A percentile compares a stretch with the other conserved stretches of the same genome.
Conservation (phyloP, 2,797 vertebrate genomes). For the Neosilurus mollespiculum region DNA sequence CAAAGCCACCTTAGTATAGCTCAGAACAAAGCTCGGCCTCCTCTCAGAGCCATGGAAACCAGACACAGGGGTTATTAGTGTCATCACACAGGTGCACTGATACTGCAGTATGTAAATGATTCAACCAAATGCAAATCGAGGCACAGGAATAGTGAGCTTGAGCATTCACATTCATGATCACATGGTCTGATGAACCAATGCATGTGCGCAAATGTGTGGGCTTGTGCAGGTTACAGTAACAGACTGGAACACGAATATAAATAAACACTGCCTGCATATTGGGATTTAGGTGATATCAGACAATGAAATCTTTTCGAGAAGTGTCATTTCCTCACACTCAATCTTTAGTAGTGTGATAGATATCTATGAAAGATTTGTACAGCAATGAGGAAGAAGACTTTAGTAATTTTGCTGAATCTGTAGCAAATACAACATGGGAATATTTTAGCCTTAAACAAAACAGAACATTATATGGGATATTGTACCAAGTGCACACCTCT, state of each 20-base stretch:
- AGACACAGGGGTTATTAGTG: constrained; percentile 39
- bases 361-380: neutral
- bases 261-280: constrained; percentile 16
- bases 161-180: constrained; percentile 19
- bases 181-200: constrained; percentile 17
- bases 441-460: neutral
- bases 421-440: neutral
- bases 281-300: constrained; percentile 16
- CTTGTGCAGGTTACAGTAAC: constrained; percentile 36
- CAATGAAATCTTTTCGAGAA: constrained; percentile 12
- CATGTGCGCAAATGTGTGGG: constrained; percentile 31
- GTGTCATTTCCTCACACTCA: constrained; percentile 5
- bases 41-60: constrained; percentile 39
- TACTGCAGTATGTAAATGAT: constrained; percentile 47
- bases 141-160: constrained; percentile 26
- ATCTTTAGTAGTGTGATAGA: neutral
- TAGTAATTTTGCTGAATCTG: neutral
- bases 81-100: constrained; percentile 41
- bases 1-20: constrained; percentile 20
- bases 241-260: constrained; percentile 26
- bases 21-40: constrained; percentile 28
- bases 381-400: neutral
- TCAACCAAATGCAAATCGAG: constrained; percentile 41
- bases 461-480: neutral
- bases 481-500: neutral